Evolutionary conservation across 2,888 invertebrate genomes (phyloP).

Genomic region (Acronicta leporina): DNA sequence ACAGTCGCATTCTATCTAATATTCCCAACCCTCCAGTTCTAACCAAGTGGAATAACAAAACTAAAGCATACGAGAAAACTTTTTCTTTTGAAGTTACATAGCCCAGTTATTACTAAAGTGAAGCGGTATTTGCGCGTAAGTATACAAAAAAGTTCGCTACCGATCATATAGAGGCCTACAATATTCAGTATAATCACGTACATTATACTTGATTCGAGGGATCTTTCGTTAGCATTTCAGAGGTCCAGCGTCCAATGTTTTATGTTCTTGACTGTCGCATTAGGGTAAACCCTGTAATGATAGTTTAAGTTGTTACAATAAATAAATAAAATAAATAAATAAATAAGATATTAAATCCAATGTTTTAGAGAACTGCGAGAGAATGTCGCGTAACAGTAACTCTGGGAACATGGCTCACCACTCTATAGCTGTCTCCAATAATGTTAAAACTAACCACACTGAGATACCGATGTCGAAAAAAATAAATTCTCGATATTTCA

Average conservation of each 20-base stretch:
- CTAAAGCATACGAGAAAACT: not conserved
- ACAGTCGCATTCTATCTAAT: not conserved
- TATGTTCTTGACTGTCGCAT: not conserved
- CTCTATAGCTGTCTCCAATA: not conserved
- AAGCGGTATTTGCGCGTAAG: not conserved
- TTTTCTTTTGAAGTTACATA: not conserved
- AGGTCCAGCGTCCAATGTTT: conserved; percentile 8
- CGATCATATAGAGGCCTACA: conserved; percentile 1
- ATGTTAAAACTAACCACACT: not conserved
- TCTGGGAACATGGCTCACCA: not conserved
- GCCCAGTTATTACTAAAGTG: not conserved
- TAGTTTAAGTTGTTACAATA: too few species aligned
- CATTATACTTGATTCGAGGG: not conserved
- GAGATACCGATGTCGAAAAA: not conserved
- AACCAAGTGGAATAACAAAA: not conserved
- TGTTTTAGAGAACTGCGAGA: too few species aligned
- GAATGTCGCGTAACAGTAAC: not conserved
- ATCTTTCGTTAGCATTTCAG: conserved; percentile 3
- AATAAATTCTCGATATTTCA: too few species aligned
- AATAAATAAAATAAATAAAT: too few species aligned
- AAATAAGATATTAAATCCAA: too few species aligned
- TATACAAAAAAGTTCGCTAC: not conserved
- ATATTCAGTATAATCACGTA: not conserved
- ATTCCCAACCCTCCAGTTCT: not conserved
- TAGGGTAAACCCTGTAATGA: too few species aligned